A percentile compares a stretch with the other conserved stretches of the same genome.
Evolutionary conservation across 2,113 vertebrate genomes (phyloP).

Genomic region (Campylomormyrus tamandua): DNA sequence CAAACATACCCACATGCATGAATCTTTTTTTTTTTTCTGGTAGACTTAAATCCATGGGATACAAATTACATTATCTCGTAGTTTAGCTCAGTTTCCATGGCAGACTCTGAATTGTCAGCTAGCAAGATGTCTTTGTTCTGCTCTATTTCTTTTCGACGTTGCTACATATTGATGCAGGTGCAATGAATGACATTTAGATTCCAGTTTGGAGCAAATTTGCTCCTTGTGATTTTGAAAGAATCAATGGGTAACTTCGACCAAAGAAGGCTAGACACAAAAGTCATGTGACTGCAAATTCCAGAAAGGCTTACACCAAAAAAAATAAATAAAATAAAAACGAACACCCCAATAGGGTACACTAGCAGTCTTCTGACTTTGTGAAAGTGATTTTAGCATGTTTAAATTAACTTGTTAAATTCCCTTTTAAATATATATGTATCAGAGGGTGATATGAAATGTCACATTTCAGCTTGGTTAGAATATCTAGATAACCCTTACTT

Average conservation of each 20-base stretch:
- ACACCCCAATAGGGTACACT: background rate
- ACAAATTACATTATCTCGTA: constrained; percentile 27
- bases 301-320: background rate
- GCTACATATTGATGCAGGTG: constrained; percentile 45
- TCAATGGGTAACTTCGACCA: background rate
- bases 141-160: constrained; percentile 45
- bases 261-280: background rate
- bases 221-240: background rate
- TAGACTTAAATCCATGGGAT: background rate
- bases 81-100: constrained; percentile 47
- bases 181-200: background rate
- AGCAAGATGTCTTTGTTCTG: constrained; percentile 16
- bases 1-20: background rate
- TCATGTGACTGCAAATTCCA: background rate
- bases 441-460: background rate
- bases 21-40: background rate
- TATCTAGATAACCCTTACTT: background rate
- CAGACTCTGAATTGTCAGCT: constrained; percentile 38
- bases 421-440: background rate
- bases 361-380: background rate
- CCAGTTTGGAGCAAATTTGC: background rate
- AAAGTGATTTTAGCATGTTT: background rate
- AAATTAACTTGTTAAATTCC: background rate
- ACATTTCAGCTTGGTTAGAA: background rate
- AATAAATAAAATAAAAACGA: background rate